These are phyloP conservation scores for Eira barbara DNA, from an alignment of 2,113 vertebrate genomes.

Conservation along the genomic window DNA sequence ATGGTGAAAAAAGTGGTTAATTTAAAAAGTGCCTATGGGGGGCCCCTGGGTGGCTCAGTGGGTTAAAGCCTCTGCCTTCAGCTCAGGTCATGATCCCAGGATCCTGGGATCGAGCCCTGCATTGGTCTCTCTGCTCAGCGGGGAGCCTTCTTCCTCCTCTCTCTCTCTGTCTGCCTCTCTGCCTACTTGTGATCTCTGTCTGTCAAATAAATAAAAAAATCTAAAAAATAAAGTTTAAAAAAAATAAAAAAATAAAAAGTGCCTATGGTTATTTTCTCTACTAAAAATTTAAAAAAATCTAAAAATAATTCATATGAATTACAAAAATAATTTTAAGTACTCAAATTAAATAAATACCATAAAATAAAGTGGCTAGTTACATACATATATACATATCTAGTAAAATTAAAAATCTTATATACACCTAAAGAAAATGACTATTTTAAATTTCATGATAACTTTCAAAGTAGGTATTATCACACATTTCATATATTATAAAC, in stretches of 20 bases:
- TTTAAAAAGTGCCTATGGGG: neutral
- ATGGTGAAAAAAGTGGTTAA: neutral
- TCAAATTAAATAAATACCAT: neutral
- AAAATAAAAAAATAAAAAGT: too few relatives aligned
- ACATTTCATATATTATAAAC: neutral
- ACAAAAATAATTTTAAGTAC: neutral
- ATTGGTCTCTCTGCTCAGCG: too few relatives aligned
- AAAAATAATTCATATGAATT: neutral
- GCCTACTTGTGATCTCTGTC: too few relatives aligned
- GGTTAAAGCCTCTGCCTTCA: too few relatives aligned
- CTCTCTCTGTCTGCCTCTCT: too few relatives aligned
- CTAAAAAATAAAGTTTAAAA: too few relatives aligned
- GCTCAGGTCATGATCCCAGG: too few relatives aligned
- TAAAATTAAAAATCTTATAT: neutral
- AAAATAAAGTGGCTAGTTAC: neutral
- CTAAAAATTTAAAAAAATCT: neutral
- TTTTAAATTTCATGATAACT: neutral
- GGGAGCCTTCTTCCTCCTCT: too few relatives aligned
- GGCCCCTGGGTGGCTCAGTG: too few relatives aligned
- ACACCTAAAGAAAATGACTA: neutral
- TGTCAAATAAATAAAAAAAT: too few relatives aligned
- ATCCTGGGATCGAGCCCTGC: too few relatives aligned
- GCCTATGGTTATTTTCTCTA: neutral
- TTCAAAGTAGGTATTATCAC: neutral
- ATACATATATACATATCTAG: neutral